Conservation (phyloP, 1,140 invertebrate genomes). For the Drosophila obscura region DNA sequence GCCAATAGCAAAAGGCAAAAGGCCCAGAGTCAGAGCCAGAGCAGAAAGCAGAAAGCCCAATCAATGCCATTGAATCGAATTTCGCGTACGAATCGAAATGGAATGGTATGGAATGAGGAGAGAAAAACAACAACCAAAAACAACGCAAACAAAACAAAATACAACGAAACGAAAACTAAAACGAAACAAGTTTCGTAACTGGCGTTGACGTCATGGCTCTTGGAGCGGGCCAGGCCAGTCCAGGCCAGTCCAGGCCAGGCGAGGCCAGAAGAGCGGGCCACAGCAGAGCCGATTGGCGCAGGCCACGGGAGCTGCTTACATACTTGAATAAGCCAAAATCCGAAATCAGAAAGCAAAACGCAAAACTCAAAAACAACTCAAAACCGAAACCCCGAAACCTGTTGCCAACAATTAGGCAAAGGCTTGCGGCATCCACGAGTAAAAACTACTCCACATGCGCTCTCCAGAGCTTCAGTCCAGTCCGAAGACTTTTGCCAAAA, state of each 20-base stretch:
- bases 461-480: not conserved
- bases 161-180: constrained; percentile 59
- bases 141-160: constrained; percentile 44
- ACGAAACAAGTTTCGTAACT: constrained; percentile 83
- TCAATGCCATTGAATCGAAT: constrained; percentile 75
- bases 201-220: constrained; percentile 77
- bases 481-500: constrained; percentile 67
- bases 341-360: constrained; percentile 63
- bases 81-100: constrained; percentile 64
- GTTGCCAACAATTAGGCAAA: constrained; percentile 78
- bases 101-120: constrained; percentile 20
- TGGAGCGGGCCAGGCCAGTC: not conserved
- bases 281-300: not conserved
- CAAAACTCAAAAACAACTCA: constrained; percentile 40
- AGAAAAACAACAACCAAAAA: constrained; percentile 36
- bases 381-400: constrained; percentile 51
- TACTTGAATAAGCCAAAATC: constrained; percentile 45
- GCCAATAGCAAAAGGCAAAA: constrained; percentile 37
- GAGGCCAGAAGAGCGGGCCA: not conserved
- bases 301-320: constrained; percentile 38
- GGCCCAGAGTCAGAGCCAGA: constrained; percentile 7
- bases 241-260: constrained; percentile 14
- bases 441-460: constrained; percentile 11
- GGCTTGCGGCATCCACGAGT: constrained; percentile 53
- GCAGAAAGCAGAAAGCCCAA: constrained; percentile 47